A percentile compares a stretch with the other conserved stretches of the same genome.
These are phyloP conservation scores for Macrochelys suwanniensis DNA, from an alignment of 2,797 vertebrate species.

Conservation along the genomic window DNA sequence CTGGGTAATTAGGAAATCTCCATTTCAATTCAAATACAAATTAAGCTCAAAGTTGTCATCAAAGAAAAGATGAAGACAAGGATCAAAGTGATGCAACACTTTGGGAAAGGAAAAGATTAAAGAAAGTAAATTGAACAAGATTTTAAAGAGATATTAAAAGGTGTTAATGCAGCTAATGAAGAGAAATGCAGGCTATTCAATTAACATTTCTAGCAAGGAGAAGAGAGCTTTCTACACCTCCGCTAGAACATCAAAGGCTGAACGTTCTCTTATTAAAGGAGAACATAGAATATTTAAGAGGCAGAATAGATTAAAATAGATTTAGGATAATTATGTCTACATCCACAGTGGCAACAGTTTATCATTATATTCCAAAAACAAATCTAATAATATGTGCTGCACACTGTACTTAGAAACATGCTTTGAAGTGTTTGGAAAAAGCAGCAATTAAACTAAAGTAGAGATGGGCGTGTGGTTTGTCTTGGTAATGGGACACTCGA, in stretches of 20 bases:
- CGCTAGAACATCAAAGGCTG: slow-evolving; percentile 84
- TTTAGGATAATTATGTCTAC: slow-evolving; percentile 76
- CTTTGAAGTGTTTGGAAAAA: slow-evolving; percentile 65
- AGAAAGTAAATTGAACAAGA: slow-evolving; percentile 86
- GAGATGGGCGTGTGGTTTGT: neutral
- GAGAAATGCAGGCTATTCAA: slow-evolving; percentile 81
- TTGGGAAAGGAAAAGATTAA: slow-evolving; percentile 86
- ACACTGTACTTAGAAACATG: slow-evolving; percentile 27
- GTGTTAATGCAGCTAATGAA: slow-evolving; percentile 87
- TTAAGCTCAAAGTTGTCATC: slow-evolving; percentile 84
- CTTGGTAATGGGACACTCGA: neutral
- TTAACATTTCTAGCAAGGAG: slow-evolving; percentile 85
- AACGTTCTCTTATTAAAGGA: slow-evolving; percentile 80
- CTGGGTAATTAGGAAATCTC: slow-evolving; percentile 82
- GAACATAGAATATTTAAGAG: slow-evolving; percentile 82
- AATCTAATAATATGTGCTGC: slow-evolving; percentile 58
- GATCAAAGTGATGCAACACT: slow-evolving; percentile 86
- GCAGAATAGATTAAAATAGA: slow-evolving; percentile 81
- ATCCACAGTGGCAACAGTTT: slow-evolving; percentile 80
- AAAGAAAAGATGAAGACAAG: slow-evolving; percentile 79
- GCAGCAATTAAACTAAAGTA: slow-evolving; percentile 38
- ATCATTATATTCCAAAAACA: slow-evolving; percentile 76
- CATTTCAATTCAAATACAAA: slow-evolving; percentile 87
- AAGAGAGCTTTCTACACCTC: slow-evolving; percentile 83
- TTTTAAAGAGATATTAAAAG: slow-evolving; percentile 90